Base-by-base conservation (phyloP, 2,113 vertebrate species). In the Cisticola juncidis region DNA sequence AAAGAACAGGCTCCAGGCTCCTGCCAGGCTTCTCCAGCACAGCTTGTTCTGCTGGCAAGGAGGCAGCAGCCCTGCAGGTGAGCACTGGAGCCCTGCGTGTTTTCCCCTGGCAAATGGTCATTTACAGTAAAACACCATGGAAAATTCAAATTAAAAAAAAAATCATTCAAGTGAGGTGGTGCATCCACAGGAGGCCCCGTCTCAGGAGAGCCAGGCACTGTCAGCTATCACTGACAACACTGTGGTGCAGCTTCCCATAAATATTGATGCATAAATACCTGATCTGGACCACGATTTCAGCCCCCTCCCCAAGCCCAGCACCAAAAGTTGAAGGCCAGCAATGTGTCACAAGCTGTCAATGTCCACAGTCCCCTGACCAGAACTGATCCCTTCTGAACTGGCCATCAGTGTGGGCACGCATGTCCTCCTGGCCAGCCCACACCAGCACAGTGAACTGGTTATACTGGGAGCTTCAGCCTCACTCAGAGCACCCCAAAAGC, bases 261-360 rank as follows among this genome's bases (percentile, higher is more conserved):
- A 96, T 94, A 94, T 8, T 23, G 51, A 47, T 80, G 72, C 64
- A 97, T 94, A 95, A 97, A 97, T 88, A 96, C 38, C 17, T 87
- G 51, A 47, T 82, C 42, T 28, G 16, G 54, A 58, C 50, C 33
- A 5, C 3, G 4, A n/a, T 40, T 57, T 58, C 92, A 86, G 79
- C 53, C 24, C 68, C 14, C 7, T 36, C 44, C 82, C 47, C 61
- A 57, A 51, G 44, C 35, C 53, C 66, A 88, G 92, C 74, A 72
- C 73, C 57, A 26, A 6, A 87, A 76, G 40, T 33, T 14, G 74
- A 85, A 76, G 85, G 92, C 24, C 81, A 85, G 74, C 62, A 7
- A 1, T 54, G 25, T 23, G 56, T 72, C 74, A 57, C 1, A 1
- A 29, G 81, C 36, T 22, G 11, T 22, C 40, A 5, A 35, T 42